Conservation (phyloP, 2,888 invertebrate species). For the Noctua janthina region DNA sequence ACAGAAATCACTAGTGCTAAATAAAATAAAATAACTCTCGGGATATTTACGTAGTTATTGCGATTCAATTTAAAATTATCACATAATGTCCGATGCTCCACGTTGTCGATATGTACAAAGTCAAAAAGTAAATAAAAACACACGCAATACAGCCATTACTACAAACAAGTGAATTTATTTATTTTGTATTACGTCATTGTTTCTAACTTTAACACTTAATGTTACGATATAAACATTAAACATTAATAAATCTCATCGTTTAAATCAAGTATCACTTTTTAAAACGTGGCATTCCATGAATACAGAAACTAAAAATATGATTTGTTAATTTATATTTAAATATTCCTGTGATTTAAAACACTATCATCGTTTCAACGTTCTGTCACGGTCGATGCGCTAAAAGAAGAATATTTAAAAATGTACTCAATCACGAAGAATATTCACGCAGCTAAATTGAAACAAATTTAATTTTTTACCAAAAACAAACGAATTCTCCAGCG, state of each 20-base stretch:
- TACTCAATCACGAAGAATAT: background rate
- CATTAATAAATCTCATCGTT: background rate
- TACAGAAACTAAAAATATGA: background rate
- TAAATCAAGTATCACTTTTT: background rate
- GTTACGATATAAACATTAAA: no score
- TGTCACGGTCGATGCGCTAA: background rate
- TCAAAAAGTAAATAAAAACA: background rate
- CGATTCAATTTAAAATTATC: no score
- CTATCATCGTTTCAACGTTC: background rate
- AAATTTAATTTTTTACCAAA: background rate
- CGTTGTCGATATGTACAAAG: background rate
- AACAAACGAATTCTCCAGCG: background rate
- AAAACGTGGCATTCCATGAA: background rate
- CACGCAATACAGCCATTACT: background rate
- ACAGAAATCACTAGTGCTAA: no score
- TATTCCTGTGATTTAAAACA: background rate
- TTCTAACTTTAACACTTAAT: background rate
- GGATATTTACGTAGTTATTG: no score
- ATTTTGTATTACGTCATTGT: background rate
- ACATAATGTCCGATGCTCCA: no score
- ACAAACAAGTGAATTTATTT: background rate
- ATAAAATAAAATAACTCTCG: no score
- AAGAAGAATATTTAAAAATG: background rate
- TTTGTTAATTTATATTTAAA: background rate
- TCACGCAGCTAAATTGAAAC: background rate